Percentiles rank a stretch among this genome's conserved stretches.
phyloP scores from a whole-genome alignment of 2,113 vertebrate species.

The Prochilodus magdalenae region DNA sequence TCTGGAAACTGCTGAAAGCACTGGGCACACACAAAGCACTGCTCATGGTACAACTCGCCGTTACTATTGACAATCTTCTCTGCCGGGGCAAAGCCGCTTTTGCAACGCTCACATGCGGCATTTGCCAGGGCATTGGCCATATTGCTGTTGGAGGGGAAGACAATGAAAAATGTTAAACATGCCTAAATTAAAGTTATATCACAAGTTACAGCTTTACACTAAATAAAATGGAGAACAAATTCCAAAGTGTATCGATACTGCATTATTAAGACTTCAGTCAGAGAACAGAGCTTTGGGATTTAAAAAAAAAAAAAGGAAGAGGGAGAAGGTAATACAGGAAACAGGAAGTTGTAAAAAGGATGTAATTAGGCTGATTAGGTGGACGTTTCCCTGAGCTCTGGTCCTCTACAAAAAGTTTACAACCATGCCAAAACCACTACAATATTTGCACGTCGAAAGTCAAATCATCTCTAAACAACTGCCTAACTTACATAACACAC shows the following conservation, averaged over 20 bases:
- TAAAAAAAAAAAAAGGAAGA: no score
- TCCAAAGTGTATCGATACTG: no score
- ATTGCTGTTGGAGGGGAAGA: slow-evolving; percentile 75
- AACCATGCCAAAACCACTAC: neutral
- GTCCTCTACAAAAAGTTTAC: neutral
- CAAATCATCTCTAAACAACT: neutral
- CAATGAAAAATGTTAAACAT: no score
- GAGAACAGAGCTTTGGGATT: no score
- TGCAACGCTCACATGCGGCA: slow-evolving; percentile 92
- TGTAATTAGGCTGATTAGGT: neutral
- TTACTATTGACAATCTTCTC: slow-evolving; percentile 98
- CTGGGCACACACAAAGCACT: slow-evolving; percentile 96
- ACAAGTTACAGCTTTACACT: no score
- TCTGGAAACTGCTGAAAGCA: slow-evolving; percentile 98
- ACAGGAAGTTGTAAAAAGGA: neutral
- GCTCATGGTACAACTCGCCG: slow-evolving; percentile 94
- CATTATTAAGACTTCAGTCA: no score
- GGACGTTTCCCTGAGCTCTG: neutral
- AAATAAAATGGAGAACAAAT: no score
- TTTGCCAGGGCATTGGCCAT: slow-evolving; percentile 96
- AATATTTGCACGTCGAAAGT: neutral
- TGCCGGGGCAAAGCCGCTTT: slow-evolving; percentile 87
- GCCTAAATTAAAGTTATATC: no score
- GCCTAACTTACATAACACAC: neutral
- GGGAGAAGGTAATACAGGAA: neutral